These are phyloP conservation scores for Momotus momota DNA, from an alignment of 2,797 vertebrate genomes.

Conservation along the genomic window DNA sequence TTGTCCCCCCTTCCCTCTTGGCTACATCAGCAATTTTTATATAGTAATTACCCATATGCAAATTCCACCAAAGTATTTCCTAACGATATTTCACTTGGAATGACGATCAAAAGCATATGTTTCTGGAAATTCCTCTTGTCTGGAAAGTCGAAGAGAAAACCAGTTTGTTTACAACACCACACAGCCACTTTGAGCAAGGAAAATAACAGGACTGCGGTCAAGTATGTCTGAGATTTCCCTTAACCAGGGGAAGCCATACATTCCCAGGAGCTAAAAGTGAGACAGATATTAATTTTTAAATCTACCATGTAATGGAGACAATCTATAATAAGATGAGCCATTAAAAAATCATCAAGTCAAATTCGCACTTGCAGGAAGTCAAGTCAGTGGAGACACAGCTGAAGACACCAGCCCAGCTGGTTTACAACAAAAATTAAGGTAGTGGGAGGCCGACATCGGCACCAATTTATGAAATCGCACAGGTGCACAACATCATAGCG, in stretches of 20 bases:
- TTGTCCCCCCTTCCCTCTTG: background rate
- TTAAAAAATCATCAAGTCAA: background rate
- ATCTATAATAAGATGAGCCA: background rate
- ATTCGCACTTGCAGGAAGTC: background rate
- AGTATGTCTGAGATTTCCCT: background rate
- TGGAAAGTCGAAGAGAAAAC: background rate
- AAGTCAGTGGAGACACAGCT: rapidly evolving
- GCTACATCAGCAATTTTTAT: background rate
- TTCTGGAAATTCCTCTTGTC: background rate
- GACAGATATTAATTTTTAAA: background rate
- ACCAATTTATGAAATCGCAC: background rate
- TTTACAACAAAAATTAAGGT: background rate
- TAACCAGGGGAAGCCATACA: background rate
- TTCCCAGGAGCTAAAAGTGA: background rate
- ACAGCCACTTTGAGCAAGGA: background rate
- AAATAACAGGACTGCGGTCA: rapidly evolving
- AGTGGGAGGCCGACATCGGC: rapidly evolving
- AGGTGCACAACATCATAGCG: rapidly evolving
- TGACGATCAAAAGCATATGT: background rate
- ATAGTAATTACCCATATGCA: background rate
- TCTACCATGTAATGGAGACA: background rate
- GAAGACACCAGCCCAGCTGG: background rate
- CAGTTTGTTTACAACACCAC: background rate
- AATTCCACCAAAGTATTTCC: background rate
- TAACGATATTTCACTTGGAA: background rate